These are phyloP conservation scores for Tragelaphus scriptus DNA, from an alignment of 2,113 vertebrate species.

Conservation along the genomic window DNA sequence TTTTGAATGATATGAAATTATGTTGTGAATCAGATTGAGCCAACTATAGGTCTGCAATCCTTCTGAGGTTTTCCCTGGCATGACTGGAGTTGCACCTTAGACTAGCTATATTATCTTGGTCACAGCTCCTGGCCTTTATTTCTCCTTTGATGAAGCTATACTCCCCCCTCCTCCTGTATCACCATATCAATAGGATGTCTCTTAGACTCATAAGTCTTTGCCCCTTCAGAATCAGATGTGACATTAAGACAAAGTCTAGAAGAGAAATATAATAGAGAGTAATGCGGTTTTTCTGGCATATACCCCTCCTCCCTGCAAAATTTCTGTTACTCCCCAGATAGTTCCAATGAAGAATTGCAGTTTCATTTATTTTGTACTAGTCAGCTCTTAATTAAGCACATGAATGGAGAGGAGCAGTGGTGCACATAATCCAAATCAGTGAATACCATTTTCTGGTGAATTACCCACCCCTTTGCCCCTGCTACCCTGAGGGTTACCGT, in stretches of 20 bases:
- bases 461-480: background rate
- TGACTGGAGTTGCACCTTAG: background rate
- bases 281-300: background rate
- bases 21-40: background rate
- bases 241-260: background rate
- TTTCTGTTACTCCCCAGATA: background rate
- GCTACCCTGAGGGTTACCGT: background rate
- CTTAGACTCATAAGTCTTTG: background rate
- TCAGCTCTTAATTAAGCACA: slow-evolving; percentile 40
- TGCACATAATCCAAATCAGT: background rate
- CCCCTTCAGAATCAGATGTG: background rate
- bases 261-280: background rate
- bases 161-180: background rate
- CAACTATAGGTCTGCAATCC: background rate
- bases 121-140: background rate
- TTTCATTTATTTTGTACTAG: slow-evolving; percentile 7
- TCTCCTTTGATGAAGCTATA: background rate
- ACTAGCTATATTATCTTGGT: background rate
- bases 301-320: background rate
- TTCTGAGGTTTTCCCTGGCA: background rate
- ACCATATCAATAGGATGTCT: background rate
- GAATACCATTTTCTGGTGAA: slow-evolving; percentile 45
- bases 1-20: background rate
- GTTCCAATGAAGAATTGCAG: background rate
- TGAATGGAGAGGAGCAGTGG: background rate